phyloP scores from a whole-genome alignment of 2,113 vertebrate species.

The Seriola rivoliana region DNA sequence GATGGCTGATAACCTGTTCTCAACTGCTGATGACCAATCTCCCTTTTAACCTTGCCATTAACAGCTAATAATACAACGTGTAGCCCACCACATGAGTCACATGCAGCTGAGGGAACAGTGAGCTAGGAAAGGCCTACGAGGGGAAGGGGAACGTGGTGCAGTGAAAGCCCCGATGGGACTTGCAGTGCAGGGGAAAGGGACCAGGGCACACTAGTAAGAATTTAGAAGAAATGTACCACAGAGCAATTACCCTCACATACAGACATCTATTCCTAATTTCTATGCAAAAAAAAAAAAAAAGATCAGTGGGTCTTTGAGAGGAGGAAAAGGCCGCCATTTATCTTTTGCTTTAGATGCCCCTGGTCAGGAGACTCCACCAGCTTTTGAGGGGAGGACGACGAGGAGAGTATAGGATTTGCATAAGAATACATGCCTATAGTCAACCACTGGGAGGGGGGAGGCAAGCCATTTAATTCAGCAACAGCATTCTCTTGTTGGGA shows the following conservation, averaged over 20 bases:
- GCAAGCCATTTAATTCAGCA: constrained; percentile 69
- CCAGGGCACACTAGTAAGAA: constrained; percentile 24
- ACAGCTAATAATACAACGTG: neutral
- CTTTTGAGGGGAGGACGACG: constrained; percentile 42
- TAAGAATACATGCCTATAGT: constrained; percentile 75
- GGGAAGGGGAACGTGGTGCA: constrained; percentile 27
- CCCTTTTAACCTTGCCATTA: constrained; percentile 14
- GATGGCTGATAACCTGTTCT: constrained; percentile 49
- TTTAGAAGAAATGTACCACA: constrained; percentile 58
- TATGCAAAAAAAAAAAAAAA: constrained; percentile 57
- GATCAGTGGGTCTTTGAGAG: constrained; percentile 66
- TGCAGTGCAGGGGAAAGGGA: neutral
- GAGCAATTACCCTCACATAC: constrained; percentile 72
- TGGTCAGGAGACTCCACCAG: constrained; percentile 65
- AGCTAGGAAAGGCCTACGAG: constrained; percentile 6
- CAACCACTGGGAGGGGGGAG: constrained; percentile 45
- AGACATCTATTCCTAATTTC: constrained; percentile 69
- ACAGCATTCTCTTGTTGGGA: constrained; percentile 64
- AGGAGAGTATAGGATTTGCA: constrained; percentile 74
- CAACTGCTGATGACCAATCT: constrained; percentile 17
- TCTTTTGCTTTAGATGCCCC: constrained; percentile 66
- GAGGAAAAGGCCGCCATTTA: constrained; percentile 68
- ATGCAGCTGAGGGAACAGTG: constrained; percentile 9
- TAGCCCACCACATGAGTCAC: neutral
- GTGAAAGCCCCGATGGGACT: constrained; percentile 27